These are phyloP conservation scores for Chalcis sispes DNA, from an alignment of 2,888 invertebrate genomes.

Conservation along the genomic window DNA sequence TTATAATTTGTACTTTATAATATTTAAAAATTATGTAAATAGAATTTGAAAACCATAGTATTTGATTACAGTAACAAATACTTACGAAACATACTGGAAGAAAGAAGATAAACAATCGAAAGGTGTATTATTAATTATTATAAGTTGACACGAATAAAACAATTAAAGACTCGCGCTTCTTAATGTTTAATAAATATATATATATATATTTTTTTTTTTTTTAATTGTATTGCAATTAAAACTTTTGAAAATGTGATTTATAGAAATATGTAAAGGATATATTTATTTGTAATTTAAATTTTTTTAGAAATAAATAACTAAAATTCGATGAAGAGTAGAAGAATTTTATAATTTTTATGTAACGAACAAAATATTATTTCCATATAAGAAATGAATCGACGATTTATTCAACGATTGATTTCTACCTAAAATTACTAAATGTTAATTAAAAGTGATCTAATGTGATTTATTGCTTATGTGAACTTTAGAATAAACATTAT, in stretches of 20 bases:
- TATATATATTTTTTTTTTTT: neutral
- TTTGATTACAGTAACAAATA: too few relatives aligned
- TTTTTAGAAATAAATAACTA: neutral
- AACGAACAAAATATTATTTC: neutral
- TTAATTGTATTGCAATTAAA: neutral
- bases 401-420: slow-evolving; percentile 36
- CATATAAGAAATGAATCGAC: slow-evolving; percentile 14
- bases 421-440: slow-evolving; percentile 17
- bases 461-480: slow-evolving; percentile 37
- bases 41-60: too few relatives aligned
- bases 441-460: slow-evolving; percentile 35
- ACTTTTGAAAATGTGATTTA: neutral
- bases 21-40: too few relatives aligned
- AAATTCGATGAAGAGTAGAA: neutral
- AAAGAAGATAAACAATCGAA: too few relatives aligned
- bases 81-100: too few relatives aligned
- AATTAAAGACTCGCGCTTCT: slow-evolving; percentile 1
- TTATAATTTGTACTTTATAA: too few relatives aligned
- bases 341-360: slow-evolving; percentile 11
- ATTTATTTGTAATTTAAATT: neutral
- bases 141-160: neutral
- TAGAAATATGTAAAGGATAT: neutral
- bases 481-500: slow-evolving; percentile 38
- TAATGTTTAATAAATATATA: neutral
- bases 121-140: too few relatives aligned